Base-by-base conservation (phyloP, 2,888 invertebrate genomes). In the Lasioglossum calceatum region DNA sequence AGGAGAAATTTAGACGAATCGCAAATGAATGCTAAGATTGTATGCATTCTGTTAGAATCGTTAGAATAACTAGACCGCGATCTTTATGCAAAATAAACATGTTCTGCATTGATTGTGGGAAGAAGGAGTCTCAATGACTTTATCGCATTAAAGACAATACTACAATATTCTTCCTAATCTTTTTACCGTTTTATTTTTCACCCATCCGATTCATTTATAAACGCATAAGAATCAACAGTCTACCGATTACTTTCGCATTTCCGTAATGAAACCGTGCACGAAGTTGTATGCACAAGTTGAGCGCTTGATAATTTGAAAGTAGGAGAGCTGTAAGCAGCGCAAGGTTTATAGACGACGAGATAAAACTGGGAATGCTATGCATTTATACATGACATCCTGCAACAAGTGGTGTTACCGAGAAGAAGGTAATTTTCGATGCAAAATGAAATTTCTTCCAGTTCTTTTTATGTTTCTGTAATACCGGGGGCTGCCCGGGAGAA, bases 391-490 rank as follows among this genome's bases (percentile, higher is more conserved):
- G 73, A 32, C 32, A 47, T 47, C 19, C 19, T 10, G 73, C 47
- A 50, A 73, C 44, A 50, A 47, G 73, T 73, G 73, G 73, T 47
- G 32, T 3, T 42, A 73, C 27, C 47, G 32, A 32, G 44, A 47
- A 32, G 47, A 16, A 19, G 32, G 27, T 73, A 73, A 32, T 73
- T 73, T 47, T 67, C 32, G 67, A 67, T 67, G 67, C 67, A 67
- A 67, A 67, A 67, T 67, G 67, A 67, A 67, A 67, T 67, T 67
- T 67, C 67, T 32, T 67, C 36, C 14, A 32, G 10, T 23, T 23
- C 32, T 14, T 67, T 67, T 67, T 67, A 19, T 36, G 67, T 19
- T 67, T 36, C 36, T 23, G 10, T 36, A 36, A 67, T 67, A 64
- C 67, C 10, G 44, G 3, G 44, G 10, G 19, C 19, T 32, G 8